These are phyloP conservation scores for Pteronotus mesoamericanus DNA, from an alignment of 2,797 vertebrate species.

Conservation along the genomic window DNA sequence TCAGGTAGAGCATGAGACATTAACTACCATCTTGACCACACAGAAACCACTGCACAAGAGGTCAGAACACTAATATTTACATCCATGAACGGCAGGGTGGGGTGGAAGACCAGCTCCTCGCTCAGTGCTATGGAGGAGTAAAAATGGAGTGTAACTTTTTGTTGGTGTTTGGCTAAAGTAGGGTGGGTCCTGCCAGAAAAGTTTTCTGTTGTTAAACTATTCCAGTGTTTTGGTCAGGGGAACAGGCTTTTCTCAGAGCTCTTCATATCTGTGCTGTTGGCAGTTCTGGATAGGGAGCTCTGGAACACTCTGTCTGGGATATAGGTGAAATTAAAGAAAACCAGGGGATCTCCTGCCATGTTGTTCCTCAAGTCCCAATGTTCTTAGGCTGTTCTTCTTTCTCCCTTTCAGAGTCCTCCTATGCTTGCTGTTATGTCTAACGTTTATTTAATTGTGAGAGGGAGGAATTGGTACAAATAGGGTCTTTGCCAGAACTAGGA, in stretches of 20 bases:
- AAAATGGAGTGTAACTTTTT: background rate
- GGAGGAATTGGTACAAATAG: background rate
- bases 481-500: background rate
- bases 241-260: background rate
- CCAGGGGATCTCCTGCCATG: background rate
- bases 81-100: no score
- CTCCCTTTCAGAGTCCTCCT: background rate
- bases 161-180: background rate
- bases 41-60: background rate
- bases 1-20: background rate
- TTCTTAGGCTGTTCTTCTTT: background rate
- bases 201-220: background rate
- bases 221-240: background rate
- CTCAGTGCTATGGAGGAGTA: background rate
- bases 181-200: background rate
- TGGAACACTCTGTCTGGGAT: background rate
- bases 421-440: background rate
- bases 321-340: background rate
- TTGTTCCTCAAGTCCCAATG: background rate
- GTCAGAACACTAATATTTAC: rapidly evolving
- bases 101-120: background rate
- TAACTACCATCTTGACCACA: background rate
- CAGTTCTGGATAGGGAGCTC: background rate
- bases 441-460: background rate
- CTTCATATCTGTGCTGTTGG: background rate